phyloP scores from a whole-genome alignment of 2,797 vertebrate genomes.

The Zenarchopterus dispar region DNA sequence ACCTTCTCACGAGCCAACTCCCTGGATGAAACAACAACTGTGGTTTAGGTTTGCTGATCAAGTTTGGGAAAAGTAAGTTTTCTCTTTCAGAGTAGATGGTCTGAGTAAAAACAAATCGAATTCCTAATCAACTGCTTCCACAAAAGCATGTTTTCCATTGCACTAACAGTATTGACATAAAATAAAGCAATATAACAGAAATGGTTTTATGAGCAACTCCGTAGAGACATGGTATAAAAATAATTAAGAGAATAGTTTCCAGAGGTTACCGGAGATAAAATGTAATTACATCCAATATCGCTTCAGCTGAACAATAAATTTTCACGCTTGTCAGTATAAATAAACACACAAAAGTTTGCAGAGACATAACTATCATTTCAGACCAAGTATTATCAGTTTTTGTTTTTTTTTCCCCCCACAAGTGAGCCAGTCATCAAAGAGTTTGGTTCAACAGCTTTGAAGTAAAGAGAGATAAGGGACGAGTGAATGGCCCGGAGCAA shows the following conservation, averaged over 20 bases:
- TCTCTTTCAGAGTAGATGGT: no score
- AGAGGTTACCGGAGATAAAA: slow-evolving; percentile 7
- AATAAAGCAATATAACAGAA: no score
- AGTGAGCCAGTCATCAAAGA: slow-evolving; percentile 17
- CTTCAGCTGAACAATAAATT: slow-evolving; percentile 16
- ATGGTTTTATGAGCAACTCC: no score
- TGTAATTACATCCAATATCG: slow-evolving; percentile 9
- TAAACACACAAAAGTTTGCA: slow-evolving; percentile 4
- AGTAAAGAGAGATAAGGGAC: slow-evolving; percentile 24
- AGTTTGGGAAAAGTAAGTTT: neutral
- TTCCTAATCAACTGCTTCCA: no score
- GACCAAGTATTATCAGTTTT: no score
- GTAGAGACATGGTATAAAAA: no score
- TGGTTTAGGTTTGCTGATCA: neutral
- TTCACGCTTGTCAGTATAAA: slow-evolving; percentile 24
- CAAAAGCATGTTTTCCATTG: no score
- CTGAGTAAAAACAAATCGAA: no score
- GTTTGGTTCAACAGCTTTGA: slow-evolving; percentile 16
- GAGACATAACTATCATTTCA: no score
- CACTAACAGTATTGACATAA: no score
- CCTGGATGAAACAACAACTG: slow-evolving; percentile 63
- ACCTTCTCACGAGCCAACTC: slow-evolving; percentile 97
- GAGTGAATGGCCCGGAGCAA: slow-evolving; percentile 27
- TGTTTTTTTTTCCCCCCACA: no score
- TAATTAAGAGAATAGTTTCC: neutral